Percentiles rank a stretch among this genome's conserved stretches.
Evolutionary conservation across 2,797 vertebrate species (phyloP).

Genomic region (Pseudomugil gertrudae): DNA sequence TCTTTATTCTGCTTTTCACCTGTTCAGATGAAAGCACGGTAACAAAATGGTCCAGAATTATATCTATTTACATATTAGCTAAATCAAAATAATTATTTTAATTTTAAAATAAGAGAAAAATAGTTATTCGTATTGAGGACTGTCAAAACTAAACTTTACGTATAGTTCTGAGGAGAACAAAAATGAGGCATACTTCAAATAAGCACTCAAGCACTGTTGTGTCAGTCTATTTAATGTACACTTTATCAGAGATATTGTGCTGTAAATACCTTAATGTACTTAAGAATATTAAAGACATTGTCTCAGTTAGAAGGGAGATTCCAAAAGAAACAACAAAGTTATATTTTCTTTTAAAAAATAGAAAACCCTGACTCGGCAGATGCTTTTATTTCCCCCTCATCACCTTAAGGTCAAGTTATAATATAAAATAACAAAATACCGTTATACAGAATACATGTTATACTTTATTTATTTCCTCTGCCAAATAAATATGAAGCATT

Average conservation of each 20-base stretch:
- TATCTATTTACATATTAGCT: background rate
- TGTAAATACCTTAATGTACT: slow-evolving; percentile 5
- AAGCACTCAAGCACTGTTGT: background rate
- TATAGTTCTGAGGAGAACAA: background rate
- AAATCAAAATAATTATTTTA: background rate
- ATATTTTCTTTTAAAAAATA: background rate
- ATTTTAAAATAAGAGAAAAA: background rate
- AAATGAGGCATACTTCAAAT: background rate
- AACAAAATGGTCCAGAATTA: background rate
- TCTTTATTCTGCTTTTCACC: background rate
- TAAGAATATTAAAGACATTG: background rate
- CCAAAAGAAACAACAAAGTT: background rate
- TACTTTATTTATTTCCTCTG: background rate
- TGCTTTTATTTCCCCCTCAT: background rate
- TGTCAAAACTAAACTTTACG: background rate
- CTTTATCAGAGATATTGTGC: slow-evolving; percentile 7
- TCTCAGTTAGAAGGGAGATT: background rate
- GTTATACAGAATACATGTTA: background rate
- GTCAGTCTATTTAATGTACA: slow-evolving; percentile 9
- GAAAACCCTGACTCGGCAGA: too few relatives aligned
- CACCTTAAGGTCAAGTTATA: background rate
- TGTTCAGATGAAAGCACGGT: background rate
- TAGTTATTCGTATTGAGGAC: background rate
- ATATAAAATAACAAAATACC: background rate
- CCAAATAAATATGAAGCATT: background rate